Conservation (phyloP, 2,113 vertebrate genomes). For the Todiramphus chloris region DNA sequence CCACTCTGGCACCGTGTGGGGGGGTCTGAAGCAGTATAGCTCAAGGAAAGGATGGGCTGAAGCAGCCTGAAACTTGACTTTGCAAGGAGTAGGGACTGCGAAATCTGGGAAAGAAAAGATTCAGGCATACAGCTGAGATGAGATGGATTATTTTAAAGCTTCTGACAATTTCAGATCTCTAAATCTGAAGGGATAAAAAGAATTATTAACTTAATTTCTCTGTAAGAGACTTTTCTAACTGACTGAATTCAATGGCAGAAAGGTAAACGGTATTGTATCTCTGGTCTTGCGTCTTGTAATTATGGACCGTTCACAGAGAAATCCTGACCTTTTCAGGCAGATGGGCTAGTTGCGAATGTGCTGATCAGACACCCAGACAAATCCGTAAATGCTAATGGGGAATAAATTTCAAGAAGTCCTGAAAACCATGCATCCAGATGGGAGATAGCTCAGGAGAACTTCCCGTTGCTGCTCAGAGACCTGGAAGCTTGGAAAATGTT, state of each 20-base stretch:
- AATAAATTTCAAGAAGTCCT: background rate
- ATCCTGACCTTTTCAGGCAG: background rate
- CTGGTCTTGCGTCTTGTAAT: background rate
- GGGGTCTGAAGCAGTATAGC: background rate
- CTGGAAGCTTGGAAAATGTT: slow-evolving; percentile 51
- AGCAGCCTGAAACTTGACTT: accelerated
- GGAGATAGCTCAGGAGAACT: slow-evolving; percentile 5
- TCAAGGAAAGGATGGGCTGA: background rate
- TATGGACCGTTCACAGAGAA: background rate
- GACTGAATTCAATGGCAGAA: background rate
- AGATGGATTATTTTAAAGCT: background rate
- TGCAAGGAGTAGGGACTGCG: background rate
- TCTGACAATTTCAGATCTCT: background rate
- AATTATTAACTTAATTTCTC: background rate
- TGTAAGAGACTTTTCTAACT: background rate
- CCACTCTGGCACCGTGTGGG: background rate
- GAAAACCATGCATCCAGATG: slow-evolving; percentile 17
- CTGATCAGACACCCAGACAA: background rate
- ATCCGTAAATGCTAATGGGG: background rate
- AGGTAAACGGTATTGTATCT: background rate
- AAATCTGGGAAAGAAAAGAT: background rate
- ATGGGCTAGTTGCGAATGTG: background rate
- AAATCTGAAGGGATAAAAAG: background rate
- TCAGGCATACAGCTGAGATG: background rate
- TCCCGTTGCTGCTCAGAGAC: slow-evolving; percentile 25